Conservation (phyloP, 2,888 invertebrate species). For the Linnaemya tessellans region DNA sequence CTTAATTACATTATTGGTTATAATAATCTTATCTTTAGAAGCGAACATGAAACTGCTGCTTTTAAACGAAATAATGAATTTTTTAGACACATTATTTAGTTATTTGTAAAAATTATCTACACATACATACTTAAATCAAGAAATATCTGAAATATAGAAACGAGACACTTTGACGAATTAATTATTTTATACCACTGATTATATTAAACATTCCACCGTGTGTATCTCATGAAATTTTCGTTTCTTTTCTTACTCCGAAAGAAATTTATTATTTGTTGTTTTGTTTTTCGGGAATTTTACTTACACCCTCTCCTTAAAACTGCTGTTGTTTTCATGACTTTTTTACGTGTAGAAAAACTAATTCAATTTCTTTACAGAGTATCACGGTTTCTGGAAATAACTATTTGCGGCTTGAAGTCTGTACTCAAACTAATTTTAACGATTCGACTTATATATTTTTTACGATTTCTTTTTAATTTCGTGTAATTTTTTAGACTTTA, state of each 20-base stretch:
- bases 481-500: constrained; percentile 1
- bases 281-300: constrained; percentile 44
- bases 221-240: constrained; percentile 59
- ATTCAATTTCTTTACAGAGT: constrained; percentile 65
- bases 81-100: no score
- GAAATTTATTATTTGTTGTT: constrained; percentile 37
- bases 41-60: no score
- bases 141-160: no score
- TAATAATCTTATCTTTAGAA: no score
- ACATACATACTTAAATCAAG: no score
- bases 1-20: no score
- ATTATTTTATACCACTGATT: constrained; percentile 4
- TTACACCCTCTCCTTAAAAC: constrained; percentile 45
- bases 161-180: background rate
- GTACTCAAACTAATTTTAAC: constrained; percentile 56
- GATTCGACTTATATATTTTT: constrained; percentile 5
- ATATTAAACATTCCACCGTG: constrained; percentile 19
- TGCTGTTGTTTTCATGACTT: background rate
- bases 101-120: no score
- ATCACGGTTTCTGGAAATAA: constrained; percentile 62
- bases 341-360: constrained; percentile 53
- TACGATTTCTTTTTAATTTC: background rate
- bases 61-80: no score
- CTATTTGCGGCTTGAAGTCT: constrained; percentile 43
- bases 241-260: constrained; percentile 44